Percentiles rank a stretch among this genome's conserved stretches.
These are phyloP conservation scores for Octodonta nipae DNA, from an alignment of 2,888 invertebrate species.

Conservation along the genomic window DNA sequence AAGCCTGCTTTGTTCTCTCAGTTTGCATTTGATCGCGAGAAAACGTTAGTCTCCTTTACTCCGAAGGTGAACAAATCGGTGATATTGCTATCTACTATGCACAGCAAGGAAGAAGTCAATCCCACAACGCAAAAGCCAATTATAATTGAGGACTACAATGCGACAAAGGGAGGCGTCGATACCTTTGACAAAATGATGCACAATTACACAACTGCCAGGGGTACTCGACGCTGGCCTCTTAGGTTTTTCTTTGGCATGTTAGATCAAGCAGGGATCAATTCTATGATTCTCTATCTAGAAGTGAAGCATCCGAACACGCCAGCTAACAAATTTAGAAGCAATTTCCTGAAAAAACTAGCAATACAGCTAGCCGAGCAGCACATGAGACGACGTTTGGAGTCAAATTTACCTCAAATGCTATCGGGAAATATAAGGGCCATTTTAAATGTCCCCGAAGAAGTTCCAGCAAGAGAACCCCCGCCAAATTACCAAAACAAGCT, in stretches of 20 bases:
- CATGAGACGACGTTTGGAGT: too few relatives aligned
- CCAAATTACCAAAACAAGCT: too few relatives aligned
- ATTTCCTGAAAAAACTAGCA: too few relatives aligned
- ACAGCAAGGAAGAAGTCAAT: background rate
- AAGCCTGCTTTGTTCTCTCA: background rate
- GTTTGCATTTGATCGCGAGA: background rate
- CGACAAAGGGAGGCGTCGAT: slow-evolving; percentile 9
- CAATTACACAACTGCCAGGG: slow-evolving; percentile 16
- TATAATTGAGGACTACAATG: slow-evolving; percentile 9
- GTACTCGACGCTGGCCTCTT: slow-evolving; percentile 17
- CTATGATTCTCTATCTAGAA: too few relatives aligned
- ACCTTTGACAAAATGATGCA: slow-evolving; percentile 10
- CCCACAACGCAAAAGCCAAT: background rate
- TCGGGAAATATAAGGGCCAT: too few relatives aligned
- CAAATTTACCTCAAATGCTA: too few relatives aligned
- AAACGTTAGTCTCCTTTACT: background rate
- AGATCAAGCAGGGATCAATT: slow-evolving; percentile 13
- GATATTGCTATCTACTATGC: background rate
- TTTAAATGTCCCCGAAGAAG: too few relatives aligned
- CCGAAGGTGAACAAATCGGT: background rate
- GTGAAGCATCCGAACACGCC: too few relatives aligned
- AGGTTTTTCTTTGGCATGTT: slow-evolving; percentile 16
- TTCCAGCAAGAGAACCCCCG: too few relatives aligned
- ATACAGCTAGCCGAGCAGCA: too few relatives aligned
- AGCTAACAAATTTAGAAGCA: too few relatives aligned